Conservation (phyloP, 2,797 vertebrate species). For the Capromys pilorides region DNA sequence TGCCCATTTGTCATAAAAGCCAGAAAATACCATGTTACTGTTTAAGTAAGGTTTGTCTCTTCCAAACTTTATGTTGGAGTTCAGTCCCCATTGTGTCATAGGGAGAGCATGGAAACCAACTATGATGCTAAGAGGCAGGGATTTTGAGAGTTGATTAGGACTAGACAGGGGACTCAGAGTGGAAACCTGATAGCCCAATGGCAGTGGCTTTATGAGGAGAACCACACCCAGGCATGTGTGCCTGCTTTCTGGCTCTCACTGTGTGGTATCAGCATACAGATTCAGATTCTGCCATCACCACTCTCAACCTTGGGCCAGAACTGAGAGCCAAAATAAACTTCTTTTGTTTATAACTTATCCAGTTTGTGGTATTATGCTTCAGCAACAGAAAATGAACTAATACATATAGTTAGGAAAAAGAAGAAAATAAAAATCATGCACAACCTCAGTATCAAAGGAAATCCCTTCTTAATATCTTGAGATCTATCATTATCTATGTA, state of each 20-base stretch:
- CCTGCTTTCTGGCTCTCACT: not conserved
- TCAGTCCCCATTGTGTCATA: not conserved
- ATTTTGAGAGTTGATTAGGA: not conserved
- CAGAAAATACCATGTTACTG: not conserved
- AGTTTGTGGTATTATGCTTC: not conserved
- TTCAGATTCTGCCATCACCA: not conserved
- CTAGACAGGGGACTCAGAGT: not conserved
- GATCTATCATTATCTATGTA: not conserved
- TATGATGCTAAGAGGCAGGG: not conserved
- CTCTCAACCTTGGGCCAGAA: not conserved
- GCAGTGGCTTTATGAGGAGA: not conserved
- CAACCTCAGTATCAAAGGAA: not conserved
- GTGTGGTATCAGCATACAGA: not conserved
- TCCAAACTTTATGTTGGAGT: not conserved
- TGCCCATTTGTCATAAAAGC: not conserved
- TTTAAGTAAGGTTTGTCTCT: not conserved
- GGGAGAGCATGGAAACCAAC: not conserved
- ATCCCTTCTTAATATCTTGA: not conserved
- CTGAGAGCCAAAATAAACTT: not conserved
- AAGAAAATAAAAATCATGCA: slow-evolving; percentile 45
- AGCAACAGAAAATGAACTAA: not conserved
- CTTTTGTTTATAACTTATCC: not conserved
- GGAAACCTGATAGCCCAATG: not conserved
- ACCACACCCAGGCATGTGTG: not conserved
- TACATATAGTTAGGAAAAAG: not conserved